These are phyloP conservation scores for Callosobruchus maculatus DNA, from an alignment of 2,888 invertebrate genomes.

Conservation along the genomic window DNA sequence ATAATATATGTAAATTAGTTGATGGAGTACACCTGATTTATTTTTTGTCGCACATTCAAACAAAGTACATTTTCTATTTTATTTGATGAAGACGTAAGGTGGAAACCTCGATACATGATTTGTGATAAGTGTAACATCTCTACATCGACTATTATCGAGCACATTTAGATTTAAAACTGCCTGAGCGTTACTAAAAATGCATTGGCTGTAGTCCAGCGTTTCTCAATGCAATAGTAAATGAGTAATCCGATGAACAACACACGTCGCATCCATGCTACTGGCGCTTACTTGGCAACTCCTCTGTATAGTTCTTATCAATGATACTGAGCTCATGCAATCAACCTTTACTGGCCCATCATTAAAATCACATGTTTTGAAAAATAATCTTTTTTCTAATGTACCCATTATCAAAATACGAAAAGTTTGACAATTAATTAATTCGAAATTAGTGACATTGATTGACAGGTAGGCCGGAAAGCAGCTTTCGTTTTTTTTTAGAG, in stretches of 20 bases:
- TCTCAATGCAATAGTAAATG: background rate
- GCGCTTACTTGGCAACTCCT: background rate
- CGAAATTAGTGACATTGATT: no score
- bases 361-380: no score
- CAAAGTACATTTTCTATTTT: no score
- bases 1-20: no score
- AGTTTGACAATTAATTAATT: no score
- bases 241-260: background rate
- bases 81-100: background rate
- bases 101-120: background rate
- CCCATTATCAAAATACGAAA: no score
- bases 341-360: no score
- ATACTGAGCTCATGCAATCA: background rate
- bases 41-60: no score
- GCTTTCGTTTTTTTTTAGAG: no score
- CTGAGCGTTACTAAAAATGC: background rate
- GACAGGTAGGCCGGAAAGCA: no score
- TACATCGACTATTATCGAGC: background rate
- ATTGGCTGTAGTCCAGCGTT: background rate
- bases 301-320: background rate
- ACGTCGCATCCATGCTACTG: background rate
- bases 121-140: background rate
- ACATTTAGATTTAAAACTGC: background rate
- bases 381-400: no score
- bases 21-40: no score